Percentiles rank a stretch among this genome's conserved stretches.
phyloP scores from a whole-genome alignment of 2,888 invertebrate species.

The Lamellibrachia satsuma region DNA sequence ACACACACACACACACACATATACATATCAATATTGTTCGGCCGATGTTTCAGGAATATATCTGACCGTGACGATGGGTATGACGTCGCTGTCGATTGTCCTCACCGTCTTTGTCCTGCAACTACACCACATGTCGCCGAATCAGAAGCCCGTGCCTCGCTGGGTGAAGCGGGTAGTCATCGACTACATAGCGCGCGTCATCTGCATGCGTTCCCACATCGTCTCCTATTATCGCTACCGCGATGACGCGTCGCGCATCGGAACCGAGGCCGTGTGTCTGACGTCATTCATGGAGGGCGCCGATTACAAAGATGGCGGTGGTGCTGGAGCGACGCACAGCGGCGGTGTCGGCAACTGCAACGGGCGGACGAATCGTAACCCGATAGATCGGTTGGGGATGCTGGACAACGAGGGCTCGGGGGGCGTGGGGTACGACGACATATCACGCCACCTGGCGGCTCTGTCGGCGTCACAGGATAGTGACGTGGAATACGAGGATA shows the following conservation, averaged over 20 bases:
- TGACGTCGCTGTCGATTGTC: conserved; percentile 66
- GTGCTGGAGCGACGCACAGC: background rate
- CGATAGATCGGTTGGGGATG: background rate
- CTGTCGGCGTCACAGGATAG: conserved; percentile 56
- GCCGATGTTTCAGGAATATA: conserved; percentile 62
- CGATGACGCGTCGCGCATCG: background rate
- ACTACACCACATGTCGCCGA: conserved; percentile 65
- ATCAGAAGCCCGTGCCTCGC: conserved; percentile 61
- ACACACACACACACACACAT: background rate
- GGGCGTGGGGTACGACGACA: conserved; percentile 46
- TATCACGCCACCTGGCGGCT: conserved; percentile 54
- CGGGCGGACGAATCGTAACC: conserved; percentile 38
- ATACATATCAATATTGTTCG: background rate
- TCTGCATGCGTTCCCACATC: conserved; percentile 54
- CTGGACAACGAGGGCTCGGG: background rate
- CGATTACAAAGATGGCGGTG: conserved; percentile 36
- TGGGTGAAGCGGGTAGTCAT: conserved; percentile 63
- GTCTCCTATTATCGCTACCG: conserved; percentile 34
- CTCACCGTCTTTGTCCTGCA: conserved; percentile 67
- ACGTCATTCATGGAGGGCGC: conserved; percentile 51
- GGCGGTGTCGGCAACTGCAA: conserved; percentile 47
- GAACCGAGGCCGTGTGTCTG: conserved; percentile 46
- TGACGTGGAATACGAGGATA: conserved; percentile 58
- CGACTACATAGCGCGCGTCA: conserved; percentile 55
- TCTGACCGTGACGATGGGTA: conserved; percentile 67